A percentile compares a stretch with the other conserved stretches of the same genome.
Conservation (phyloP, 2,113 vertebrate species). For the Corythornis madagascariensis region DNA sequence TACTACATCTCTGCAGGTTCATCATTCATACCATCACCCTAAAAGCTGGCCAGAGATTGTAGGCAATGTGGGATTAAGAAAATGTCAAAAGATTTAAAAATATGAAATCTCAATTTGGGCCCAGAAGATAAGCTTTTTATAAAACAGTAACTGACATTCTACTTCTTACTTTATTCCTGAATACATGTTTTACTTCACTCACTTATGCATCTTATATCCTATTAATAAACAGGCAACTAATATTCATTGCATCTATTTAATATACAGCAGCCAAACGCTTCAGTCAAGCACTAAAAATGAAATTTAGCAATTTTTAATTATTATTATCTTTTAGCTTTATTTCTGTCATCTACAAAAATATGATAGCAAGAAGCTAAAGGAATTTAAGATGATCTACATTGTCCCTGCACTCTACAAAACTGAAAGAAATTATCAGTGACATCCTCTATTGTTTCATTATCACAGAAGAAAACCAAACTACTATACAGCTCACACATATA, state of each 20-base stretch:
- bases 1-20: background rate
- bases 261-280: background rate
- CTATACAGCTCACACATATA: background rate
- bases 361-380: background rate
- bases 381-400: background rate
- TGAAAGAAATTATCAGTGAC: background rate
- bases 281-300: background rate
- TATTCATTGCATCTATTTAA: background rate
- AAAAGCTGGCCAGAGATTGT: background rate
- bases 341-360: background rate
- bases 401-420: background rate
- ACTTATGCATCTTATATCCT: background rate
- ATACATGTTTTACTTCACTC: background rate
- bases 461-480: background rate
- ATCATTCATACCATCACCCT: background rate
- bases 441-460: background rate
- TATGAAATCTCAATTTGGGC: background rate
- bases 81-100: background rate
- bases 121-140: background rate
- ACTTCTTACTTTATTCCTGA: background rate
- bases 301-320: background rate
- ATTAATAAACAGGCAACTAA: constrained; percentile 1
- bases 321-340: background rate
- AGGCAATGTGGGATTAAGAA: background rate
- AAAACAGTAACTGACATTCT: background rate